A percentile compares a stretch with the other conserved stretches of the same genome.
Evolutionary conservation across 2,113 vertebrate genomes (phyloP).

Genomic region (Rhagologus leucostigma): DNA sequence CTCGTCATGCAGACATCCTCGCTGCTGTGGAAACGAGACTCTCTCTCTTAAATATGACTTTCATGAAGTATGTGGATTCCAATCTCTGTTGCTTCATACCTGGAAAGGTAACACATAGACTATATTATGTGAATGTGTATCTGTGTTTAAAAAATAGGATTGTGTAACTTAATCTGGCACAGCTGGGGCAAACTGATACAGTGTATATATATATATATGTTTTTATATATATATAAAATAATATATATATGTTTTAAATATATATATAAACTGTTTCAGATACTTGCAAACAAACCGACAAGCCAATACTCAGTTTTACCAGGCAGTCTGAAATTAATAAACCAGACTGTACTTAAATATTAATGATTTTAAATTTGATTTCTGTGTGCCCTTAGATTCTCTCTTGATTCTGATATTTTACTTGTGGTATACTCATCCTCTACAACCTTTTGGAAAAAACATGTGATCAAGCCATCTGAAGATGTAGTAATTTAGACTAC

Average conservation of each 20-base stretch:
- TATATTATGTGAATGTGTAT: not conserved
- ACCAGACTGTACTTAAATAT: not conserved
- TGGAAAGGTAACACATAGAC: constrained; percentile 84
- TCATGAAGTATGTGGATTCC: constrained; percentile 99
- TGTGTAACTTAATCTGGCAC: not conserved
- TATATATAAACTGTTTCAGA: not conserved
- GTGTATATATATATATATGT: too few relatives aligned
- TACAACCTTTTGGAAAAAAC: not conserved
- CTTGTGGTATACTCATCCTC: not conserved
- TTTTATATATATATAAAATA: not conserved
- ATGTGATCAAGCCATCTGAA: not conserved
- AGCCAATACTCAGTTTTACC: not conserved
- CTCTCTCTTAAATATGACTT: constrained; percentile 98
- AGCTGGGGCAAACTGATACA: not conserved
- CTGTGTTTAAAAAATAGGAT: not conserved
- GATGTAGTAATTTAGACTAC: not conserved
- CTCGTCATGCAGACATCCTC: constrained; percentile 96
- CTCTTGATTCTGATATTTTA: not conserved
- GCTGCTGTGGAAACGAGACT: constrained; percentile 96
- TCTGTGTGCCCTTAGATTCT: not conserved
- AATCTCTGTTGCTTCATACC: constrained; percentile 99
- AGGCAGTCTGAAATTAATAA: not conserved
- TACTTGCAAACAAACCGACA: not conserved
- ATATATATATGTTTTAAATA: too few relatives aligned
- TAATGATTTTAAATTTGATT: not conserved